A percentile compares a stretch with the other conserved stretches of the same genome.
Evolutionary conservation across 2,113 vertebrate species (phyloP).

Genomic region (Ammodytes dubius): DNA sequence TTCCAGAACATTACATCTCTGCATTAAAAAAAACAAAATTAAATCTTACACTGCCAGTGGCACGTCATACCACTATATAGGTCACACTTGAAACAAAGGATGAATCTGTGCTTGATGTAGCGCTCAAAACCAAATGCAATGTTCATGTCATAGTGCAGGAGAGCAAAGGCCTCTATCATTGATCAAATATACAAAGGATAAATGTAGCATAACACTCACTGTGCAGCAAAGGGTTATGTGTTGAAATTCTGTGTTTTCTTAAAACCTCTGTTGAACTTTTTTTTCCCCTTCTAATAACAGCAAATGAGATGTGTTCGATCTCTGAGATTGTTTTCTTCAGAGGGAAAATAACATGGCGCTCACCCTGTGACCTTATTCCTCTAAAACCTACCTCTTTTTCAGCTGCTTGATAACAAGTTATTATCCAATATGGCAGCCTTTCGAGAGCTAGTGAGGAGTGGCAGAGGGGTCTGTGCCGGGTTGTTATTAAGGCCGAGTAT

Average conservation of each 20-base stretch:
- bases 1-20: slow-evolving; percentile 82
- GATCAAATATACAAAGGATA: slow-evolving; percentile 31
- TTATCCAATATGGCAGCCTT: slow-evolving; percentile 76
- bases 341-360: slow-evolving; percentile 71
- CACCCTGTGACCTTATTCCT: slow-evolving; percentile 71
- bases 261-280: slow-evolving; percentile 24
- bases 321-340: slow-evolving; percentile 64
- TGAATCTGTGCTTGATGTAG: slow-evolving; percentile 58
- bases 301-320: slow-evolving; percentile 57
- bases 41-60: slow-evolving; percentile 45
- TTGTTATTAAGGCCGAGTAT: slow-evolving; percentile 72
- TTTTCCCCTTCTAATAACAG: slow-evolving; percentile 42
- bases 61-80: slow-evolving; percentile 45
- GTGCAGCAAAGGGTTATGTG: neutral
- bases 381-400: slow-evolving; percentile 61
- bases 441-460: slow-evolving; percentile 66
- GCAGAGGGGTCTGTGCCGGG: slow-evolving; percentile 36
- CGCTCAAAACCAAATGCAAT: slow-evolving; percentile 21
- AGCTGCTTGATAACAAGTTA: slow-evolving; percentile 83
- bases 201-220: slow-evolving; percentile 39
- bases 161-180: slow-evolving; percentile 35
- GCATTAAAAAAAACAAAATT: slow-evolving; percentile 76
- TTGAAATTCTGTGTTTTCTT: neutral
- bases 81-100: slow-evolving; percentile 58
- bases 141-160: slow-evolving; percentile 40